Conservation (phyloP, 2,113 vertebrate species). For the Falco punctatus region DNA sequence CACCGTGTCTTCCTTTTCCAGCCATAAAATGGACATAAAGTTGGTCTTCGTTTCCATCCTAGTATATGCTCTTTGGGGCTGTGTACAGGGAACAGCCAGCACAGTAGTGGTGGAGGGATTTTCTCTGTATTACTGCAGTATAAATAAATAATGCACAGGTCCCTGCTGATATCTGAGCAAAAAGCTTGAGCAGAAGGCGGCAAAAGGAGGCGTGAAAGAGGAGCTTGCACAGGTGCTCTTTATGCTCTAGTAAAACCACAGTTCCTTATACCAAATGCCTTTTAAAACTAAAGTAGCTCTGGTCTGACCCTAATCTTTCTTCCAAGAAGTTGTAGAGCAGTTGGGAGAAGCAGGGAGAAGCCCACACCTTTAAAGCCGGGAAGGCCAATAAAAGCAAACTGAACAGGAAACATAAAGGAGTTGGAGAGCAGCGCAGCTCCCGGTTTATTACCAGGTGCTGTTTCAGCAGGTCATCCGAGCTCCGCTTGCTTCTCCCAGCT, state of each 20-base stretch:
- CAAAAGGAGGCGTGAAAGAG: not conserved
- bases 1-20: not conserved
- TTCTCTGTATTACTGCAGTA: not conserved
- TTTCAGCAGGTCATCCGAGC: not conserved
- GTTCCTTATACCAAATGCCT: not conserved
- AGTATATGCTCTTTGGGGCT: not conserved
- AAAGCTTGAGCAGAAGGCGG: not conserved
- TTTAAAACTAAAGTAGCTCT: not conserved
- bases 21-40: not conserved
- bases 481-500: not conserved
- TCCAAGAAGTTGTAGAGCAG: not conserved
- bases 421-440: not conserved
- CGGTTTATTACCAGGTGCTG: not conserved
- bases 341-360: not conserved
- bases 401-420: not conserved
- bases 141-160: slow-evolving; percentile 12
- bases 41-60: not conserved
- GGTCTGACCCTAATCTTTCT: not conserved
- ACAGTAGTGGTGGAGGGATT: not conserved
- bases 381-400: not conserved
- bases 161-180: not conserved
- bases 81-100: not conserved
- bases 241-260: not conserved
- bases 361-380: not conserved
- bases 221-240: not conserved